Evolutionary conservation across 1,140 invertebrate species (phyloP), one percentile per base, ranked within the genome.

Genomic region (Brachionus plicatilis): DNA sequence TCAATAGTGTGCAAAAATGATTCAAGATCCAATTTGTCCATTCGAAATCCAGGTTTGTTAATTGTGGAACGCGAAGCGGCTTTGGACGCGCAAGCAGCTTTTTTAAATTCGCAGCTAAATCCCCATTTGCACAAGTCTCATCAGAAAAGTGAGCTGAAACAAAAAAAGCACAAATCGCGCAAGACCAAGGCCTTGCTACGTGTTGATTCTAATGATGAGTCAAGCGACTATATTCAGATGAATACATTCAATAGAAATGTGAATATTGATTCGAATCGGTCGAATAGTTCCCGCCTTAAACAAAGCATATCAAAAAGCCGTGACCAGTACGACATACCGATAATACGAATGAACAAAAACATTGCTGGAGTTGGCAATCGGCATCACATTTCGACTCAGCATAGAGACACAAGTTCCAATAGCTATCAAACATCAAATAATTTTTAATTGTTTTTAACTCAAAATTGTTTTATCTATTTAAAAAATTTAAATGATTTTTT

Each of bases 1-100:
- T 33, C 79, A 37, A 33, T 82, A 4, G 79, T 82, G 14, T 82
- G 79, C 20, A 60, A 68, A 47, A 53, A 82, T 41, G 41, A 82
- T 43, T 65, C 79, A 29, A 24, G 27, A 12, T 65, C 65, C 9
- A 82, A 68, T 82, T 43, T 82, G 33, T 82, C 79, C 17, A 82
- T 68, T 7, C 17, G 33, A 1, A 82, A 82, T 82, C 79, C 79
- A 17, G 79, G 79, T 68, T 17, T 82, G 12, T 37, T 82, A 45
- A 60, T 82, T 24, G 79, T 82, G 2, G 79, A 82, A 60, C 17
- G 24, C 3, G 79, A 82, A 11, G 14, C 53, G 12, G 53, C 79
- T 60, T 27, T 60, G 11, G 53, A 82, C 12, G 50, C 79, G 11
- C 53, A 82, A 65, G 27, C 14, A 60, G 53, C 79, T 47, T 45